Evolutionary conservation across 30 jellyfish, hydroid and myxozoan species (phyloP), one percentile per base, ranked within the genome.

Genomic region (Turritopsis rubra): DNA sequence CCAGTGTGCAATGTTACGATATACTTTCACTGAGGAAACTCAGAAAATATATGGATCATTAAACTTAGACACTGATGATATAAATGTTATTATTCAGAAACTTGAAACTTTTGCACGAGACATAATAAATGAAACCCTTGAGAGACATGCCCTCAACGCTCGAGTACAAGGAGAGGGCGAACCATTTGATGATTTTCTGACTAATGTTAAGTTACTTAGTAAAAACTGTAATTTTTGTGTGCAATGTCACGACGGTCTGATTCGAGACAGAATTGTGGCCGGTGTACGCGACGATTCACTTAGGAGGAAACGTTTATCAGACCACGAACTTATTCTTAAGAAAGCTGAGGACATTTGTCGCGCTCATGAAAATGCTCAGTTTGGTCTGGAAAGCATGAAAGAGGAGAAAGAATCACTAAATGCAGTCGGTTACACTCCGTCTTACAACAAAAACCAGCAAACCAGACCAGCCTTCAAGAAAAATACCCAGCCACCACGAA

Each of bases 1-100:
- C 53, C 90, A 83, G 21, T 65, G 76, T 28, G 90, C 90, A 16
- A 75, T 83, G 90, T 70, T 83, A 24, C 18, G 90, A 31, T 83
- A 83, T 53, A 72, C 79, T 7, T 83, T 83, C 53, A 29, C 90
- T 7, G 75, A 53, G 28, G 90, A 83, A 27, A 83, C 87, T 26
- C 60, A 87, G 53, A 83, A 83, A 25, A 75, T 83, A 52, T 83
- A 83, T 27, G 87, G 72, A 28, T 71, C 87, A 52, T 18, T 83
- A 21, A 83, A 41, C 53, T 1, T 83, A 25, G 75, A 65, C 27
- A 65, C 52, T 27, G 85, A 82, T 16, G 76, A 66, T n/a, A 26
- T 24, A 24, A 82, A 72, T 27, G 72, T 23, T 9, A 82, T 82
- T 17, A 24, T 70, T 27, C 8, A 21, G 20, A 28, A 82, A 60